Conservation (phyloP, 2,888 invertebrate genomes). For the Perithous albicinctus region DNA sequence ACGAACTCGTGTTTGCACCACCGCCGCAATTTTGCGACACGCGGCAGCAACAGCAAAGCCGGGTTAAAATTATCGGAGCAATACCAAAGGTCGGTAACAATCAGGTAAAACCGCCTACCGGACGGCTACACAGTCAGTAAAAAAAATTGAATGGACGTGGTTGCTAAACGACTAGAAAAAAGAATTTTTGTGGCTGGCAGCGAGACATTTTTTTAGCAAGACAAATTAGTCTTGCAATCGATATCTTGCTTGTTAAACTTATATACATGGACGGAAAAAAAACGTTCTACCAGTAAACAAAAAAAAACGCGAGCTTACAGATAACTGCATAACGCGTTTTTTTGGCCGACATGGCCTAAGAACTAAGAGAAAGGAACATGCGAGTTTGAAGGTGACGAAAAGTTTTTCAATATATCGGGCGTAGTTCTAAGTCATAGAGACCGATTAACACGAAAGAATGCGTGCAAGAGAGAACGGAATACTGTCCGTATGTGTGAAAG, state of each 20-base stretch:
- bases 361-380: not conserved
- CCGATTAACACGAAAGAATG: conserved; percentile 54
- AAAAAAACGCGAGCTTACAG: too few species aligned
- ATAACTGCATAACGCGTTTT: conserved; percentile 5
- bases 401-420: conserved; percentile 68
- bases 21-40: conserved; percentile 96
- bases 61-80: conserved; percentile 93
- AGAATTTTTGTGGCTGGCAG: not conserved
- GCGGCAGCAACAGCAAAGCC: conserved; percentile 82
- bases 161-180: not conserved
- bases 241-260: not conserved
- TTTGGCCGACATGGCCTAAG: conserved; percentile 50
- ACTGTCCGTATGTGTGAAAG: conserved; percentile 36
- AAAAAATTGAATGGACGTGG: conserved; percentile 17
- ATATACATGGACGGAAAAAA: not conserved
- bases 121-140: conserved; percentile 85
- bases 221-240: not conserved
- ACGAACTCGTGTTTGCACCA: conserved; percentile 91
- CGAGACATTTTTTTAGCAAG: not conserved
- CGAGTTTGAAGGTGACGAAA: conserved; percentile 34
- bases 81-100: conserved; percentile 88
- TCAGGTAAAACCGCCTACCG: conserved; percentile 84
- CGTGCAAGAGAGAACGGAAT: conserved; percentile 45
- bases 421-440: conserved; percentile 69
- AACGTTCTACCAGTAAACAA: conserved; percentile 18